Conservation (phyloP, 2,888 invertebrate genomes). For the Seira sanloemensis region DNA sequence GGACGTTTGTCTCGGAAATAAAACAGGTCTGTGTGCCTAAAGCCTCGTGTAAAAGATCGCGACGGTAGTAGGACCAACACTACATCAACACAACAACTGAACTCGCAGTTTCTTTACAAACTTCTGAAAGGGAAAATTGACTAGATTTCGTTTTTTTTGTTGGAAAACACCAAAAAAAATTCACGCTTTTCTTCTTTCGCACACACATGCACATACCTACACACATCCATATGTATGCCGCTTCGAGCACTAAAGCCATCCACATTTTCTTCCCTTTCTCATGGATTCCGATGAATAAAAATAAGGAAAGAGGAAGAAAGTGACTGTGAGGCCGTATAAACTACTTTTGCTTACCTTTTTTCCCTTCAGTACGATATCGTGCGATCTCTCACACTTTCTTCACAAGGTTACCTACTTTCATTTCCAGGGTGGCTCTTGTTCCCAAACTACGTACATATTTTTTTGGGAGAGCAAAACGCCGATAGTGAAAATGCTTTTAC, state of each 20-base stretch:
- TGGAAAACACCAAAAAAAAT: neutral
- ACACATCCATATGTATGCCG: neutral
- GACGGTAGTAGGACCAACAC: conserved; percentile 8
- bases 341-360: conserved; percentile 10
- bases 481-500: conserved; percentile 43
- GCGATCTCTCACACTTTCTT: conserved; percentile 14
- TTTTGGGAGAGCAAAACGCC: conserved; percentile 1
- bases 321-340: neutral
- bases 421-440: neutral
- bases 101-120: neutral
- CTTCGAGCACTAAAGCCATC: neutral
- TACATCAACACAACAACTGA: conserved; percentile 20
- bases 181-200: neutral
- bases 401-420: conserved; percentile 9
- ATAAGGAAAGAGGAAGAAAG: neutral
- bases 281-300: neutral
- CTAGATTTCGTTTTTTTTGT: neutral
- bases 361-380: neutral
- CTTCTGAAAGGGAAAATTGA: conserved; percentile 8
- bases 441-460: conserved; percentile 5
- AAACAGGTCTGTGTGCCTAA: neutral
- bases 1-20: conserved; percentile 3
- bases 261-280: conserved; percentile 1
- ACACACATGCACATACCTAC: neutral
- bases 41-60: neutral